Evolutionary conservation across 2,113 vertebrate species (phyloP).

Genomic region (Pseudopodoces humilis): DNA sequence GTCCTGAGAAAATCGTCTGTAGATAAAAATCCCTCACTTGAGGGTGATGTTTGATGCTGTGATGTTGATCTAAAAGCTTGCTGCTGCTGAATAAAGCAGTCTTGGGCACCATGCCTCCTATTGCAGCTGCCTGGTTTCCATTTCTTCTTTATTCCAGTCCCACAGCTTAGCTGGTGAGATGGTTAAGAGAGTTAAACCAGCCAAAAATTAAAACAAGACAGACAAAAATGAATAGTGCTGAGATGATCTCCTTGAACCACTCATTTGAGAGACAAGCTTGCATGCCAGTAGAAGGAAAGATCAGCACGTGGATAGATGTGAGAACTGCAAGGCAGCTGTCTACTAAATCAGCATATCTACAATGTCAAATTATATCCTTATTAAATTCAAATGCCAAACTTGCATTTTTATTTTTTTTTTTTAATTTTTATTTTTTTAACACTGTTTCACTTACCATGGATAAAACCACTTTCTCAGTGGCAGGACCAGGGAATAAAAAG

Average conservation of each 20-base stretch:
- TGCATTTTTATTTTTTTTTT: not conserved
- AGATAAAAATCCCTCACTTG: constrained; percentile 11
- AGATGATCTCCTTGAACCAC: not conserved
- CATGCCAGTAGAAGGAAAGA: not conserved
- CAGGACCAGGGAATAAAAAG: not conserved
- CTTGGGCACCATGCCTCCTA: not conserved
- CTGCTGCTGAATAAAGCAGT: not conserved
- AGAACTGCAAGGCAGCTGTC: not conserved
- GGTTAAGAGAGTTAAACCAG: not conserved
- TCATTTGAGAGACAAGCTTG: not conserved
- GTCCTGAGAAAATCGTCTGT: constrained; percentile 34
- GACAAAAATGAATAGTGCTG: not conserved
- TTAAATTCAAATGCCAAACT: not conserved
- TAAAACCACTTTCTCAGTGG: not conserved
- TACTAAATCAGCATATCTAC: not conserved
- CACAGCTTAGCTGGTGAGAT: not conserved
- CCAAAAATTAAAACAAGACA: not conserved
- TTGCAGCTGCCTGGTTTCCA: not conserved
- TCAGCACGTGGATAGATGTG: not conserved
- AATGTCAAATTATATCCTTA: not conserved
- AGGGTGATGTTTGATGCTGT: not conserved
- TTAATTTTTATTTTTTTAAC: not conserved
- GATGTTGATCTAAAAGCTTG: not conserved
- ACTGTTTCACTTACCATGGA: not conserved
- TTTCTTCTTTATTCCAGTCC: not conserved